Evolutionary conservation across 1,140 invertebrate species (phyloP), one percentile per base, ranked within the genome.

Genomic region (Drosophila navojoa): DNA sequence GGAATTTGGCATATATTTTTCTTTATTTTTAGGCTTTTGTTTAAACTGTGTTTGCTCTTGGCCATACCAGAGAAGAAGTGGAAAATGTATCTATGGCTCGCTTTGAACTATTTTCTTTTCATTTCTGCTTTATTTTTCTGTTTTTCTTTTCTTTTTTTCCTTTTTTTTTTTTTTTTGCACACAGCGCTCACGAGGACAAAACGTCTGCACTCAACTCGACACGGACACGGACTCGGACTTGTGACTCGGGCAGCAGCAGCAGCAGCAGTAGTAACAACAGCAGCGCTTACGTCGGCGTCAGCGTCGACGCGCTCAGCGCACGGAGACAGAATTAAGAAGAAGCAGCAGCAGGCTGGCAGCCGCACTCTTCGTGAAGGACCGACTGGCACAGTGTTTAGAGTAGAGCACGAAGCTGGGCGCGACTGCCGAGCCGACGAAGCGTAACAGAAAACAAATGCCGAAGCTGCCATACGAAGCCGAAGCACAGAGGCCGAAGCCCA

Each of bases 401-500:
- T 81, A 86, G 71, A 78, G 80, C 85, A 90, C 86, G 86, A 87
- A 77, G 77, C 74, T 73, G 90, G 90, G 90, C 82, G 90, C 90
- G 90, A 90, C 90, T 79, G 45, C 59, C 73, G 72, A 79, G 16
- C 27, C 29, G 40, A 13, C 45, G 11, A 76, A 29, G 57, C 55
- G 62, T 53, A 45, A 50, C 40, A 38, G 42, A 45, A 45, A 45
- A 45, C 42, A 16, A 45, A 16, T 11, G 35, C 35, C 35, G 35
- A 38, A 57, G 32, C 32, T 32, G 13, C 19, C 15, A 61, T 16
- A 7, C 35, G 50, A 66, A 57, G 53, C 54, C 11, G 15, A 16
- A 40, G 38, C 60, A 40, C 13, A 4, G 13, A 15, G 29, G 40
- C 1, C 55, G 25, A 58, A 44, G 25, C 3, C 45, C 15, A 25